A percentile compares a stretch with the other conserved stretches of the same genome.
phyloP scores from a whole-genome alignment of 2,797 vertebrate genomes.

The Eupleurogrammus muticus region DNA sequence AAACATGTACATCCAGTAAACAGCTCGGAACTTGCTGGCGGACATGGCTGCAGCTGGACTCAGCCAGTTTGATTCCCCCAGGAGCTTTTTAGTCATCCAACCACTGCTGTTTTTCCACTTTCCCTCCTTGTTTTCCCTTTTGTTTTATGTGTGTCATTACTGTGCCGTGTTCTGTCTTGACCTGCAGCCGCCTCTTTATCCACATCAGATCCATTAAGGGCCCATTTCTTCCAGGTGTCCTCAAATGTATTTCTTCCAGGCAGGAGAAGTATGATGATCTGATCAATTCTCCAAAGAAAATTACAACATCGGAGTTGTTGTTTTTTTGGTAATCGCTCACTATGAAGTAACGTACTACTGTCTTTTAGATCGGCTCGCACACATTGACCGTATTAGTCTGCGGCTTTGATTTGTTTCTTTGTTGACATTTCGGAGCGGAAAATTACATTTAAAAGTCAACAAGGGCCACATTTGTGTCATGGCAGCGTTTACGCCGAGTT shows the following conservation, averaged over 20 bases:
- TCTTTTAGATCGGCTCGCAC: background rate
- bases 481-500: background rate
- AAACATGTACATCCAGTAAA: background rate
- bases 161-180: conserved; percentile 19
- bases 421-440: background rate
- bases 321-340: too few species aligned
- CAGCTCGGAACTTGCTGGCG: background rate
- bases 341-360: background rate
- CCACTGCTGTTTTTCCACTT: conserved; percentile 13
- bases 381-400: background rate
- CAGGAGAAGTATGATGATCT: background rate
- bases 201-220: conserved; percentile 17
- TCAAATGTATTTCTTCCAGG: background rate
- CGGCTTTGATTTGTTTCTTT: background rate
- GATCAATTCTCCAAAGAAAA: conserved; percentile 1
- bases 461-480: background rate
- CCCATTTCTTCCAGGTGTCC: conserved; percentile 15
- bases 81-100: conserved; percentile 42
- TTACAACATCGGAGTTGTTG: background rate
- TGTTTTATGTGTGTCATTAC: conserved; percentile 24
- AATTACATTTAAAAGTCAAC: background rate
- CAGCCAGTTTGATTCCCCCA: conserved; percentile 27
- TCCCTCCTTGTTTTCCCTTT: conserved; percentile 17
- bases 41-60: conserved; percentile 45
- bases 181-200: conserved; percentile 27